phyloP scores from a whole-genome alignment of 1,140 invertebrate genomes.

The Drosophila guanche region DNA sequence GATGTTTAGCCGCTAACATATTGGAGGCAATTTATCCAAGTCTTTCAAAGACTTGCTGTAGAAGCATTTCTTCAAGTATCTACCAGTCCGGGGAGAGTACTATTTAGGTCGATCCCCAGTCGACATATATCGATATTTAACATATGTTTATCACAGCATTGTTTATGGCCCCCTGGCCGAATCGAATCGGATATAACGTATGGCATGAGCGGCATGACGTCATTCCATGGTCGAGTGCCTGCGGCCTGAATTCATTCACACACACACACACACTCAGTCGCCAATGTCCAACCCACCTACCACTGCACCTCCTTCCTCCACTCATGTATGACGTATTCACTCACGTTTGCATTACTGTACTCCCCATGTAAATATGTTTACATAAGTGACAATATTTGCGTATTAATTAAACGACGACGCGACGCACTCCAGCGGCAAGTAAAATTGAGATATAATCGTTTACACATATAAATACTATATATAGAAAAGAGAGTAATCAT shows the following conservation, averaged over 20 bases:
- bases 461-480: background rate
- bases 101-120: conserved; percentile 10
- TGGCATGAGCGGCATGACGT: conserved; percentile 49
- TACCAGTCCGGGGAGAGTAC: background rate
- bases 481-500: background rate
- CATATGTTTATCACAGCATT: conserved; percentile 43
- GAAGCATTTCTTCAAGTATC: background rate
- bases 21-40: conserved; percentile 17
- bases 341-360: conserved; percentile 10
- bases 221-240: conserved; percentile 54
- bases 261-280: conserved; percentile 2
- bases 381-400: conserved; percentile 71
- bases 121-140: conserved; percentile 28
- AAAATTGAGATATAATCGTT: conserved; percentile 7
- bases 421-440: conserved; percentile 34
- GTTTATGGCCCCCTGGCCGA: conserved; percentile 11
- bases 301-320: conserved; percentile 1
- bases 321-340: conserved; percentile 43
- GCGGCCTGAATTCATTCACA: conserved; percentile 45
- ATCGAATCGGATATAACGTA: conserved; percentile 9
- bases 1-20: background rate
- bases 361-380: conserved; percentile 56
- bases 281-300: conserved; percentile 9
- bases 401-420: conserved; percentile 64
- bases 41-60: background rate